Base-by-base conservation (phyloP, 2,888 invertebrate genomes). In the Caenorhabditis sulstoni region DNA sequence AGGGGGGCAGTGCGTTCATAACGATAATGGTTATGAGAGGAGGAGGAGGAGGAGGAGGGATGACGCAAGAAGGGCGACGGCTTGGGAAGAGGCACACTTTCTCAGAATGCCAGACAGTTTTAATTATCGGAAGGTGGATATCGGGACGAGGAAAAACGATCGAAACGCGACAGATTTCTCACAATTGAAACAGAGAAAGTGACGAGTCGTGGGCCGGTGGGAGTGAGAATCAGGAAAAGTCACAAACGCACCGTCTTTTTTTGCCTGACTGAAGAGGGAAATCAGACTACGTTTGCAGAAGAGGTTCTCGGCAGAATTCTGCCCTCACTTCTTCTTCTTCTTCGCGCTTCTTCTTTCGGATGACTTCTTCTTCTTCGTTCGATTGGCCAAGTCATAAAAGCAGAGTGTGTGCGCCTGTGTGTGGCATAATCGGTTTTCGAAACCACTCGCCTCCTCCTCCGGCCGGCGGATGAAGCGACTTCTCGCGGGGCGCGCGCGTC, bases 351-450 rank as follows among this genome's bases (percentile, higher is more conserved):
- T n/a, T n/a, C n/a, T n/a, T n/a, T n/a, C n/a, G n/a, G n/a, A n/a
- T n/a, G n/a, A n/a, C n/a, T n/a, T n/a, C n/a, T n/a, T n/a, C n/a
- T n/a, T n/a, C n/a, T n/a, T n/a, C n/a, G n/a, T n/a, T 29, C 29
- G 71, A 71, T 71, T 71, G 57, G 62, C 62, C 64, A 47, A 64
- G 57, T 71, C 71, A 50, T 71, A 71, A 71, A 71, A 64, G 57
- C 16, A 71, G 29, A 29, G 29, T 29, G 29, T 29, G 29, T 29
- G 29, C 29, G 29, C 7, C 4, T 29, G 29, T 29, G 71, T 71
- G 71, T 71, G 71, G 71, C 71, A 71, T 71, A 71, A 71, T 71
- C 71, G 71, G 62, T 71, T 64, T 49, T 49, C 71, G 71, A 71
- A 64, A 71, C 71, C 71, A 71, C 64, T 71, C 71, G 53, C 64